Base-by-base conservation (phyloP, 1,140 invertebrate genomes). In the Drosophila hydei region DNA sequence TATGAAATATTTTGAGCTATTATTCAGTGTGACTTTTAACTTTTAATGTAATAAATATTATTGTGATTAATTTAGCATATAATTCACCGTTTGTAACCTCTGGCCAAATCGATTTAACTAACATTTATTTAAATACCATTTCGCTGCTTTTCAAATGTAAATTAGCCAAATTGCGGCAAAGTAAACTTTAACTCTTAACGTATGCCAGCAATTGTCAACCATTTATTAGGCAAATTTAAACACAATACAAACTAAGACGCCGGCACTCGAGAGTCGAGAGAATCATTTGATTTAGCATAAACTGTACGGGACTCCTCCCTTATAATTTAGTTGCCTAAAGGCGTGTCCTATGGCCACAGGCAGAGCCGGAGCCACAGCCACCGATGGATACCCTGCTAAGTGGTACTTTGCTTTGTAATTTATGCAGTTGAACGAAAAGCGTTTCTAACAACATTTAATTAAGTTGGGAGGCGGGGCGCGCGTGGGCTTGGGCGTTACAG, bases 391-490 rank as follows among this genome's bases (percentile, higher is more conserved):
- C 19, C 72, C 52, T 80, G 68, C 45, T 77, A 73, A 77, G 83
- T 87, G 79, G 43, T 67, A 83, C 79, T 83, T 83, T 79, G 74
- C 75, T 81, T 81, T 81, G 77, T 87, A 87, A 88, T 87, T 87
- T 87, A 87, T 87, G 81, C 81, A 75, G 78, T 60, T 61, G 76
- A 87, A 81, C 75, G 70, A 81, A 87, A 87, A 77, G 78, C 83
- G 61, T 83, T 75, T 83, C 75, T 73, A 78, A 75, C 79, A 83
- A 83, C 79, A 87, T 87, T 87, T 87, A 87, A 87, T 87, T 87
- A 87, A 87, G 81, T 87, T 63, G 48, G 47, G 56, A 42, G 62
- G 51, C 3, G 60, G 36, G 60, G 33, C 30, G 11, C n/a, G 30
- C 38, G 38, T 9, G 55, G 51, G 30, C 38, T n/a, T 9, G 55